These are phyloP conservation scores for Onychomys arenicola DNA, from an alignment of 2,797 vertebrate genomes.

Conservation along the genomic window DNA sequence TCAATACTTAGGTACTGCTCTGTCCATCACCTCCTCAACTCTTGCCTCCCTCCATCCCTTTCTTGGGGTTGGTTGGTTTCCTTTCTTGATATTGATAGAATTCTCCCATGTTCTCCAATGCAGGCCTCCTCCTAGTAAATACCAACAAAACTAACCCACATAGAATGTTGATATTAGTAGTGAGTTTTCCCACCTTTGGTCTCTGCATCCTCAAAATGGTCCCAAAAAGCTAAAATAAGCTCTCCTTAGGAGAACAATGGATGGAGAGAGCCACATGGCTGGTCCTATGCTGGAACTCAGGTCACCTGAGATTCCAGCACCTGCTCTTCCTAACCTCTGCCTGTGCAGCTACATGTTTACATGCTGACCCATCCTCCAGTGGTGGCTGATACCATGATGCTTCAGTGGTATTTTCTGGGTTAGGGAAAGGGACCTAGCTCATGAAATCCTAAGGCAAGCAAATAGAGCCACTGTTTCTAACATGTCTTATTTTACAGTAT, in stretches of 20 bases:
- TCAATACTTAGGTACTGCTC: not conserved
- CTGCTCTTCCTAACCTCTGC: not conserved
- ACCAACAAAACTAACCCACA: not conserved
- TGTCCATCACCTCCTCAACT: not conserved
- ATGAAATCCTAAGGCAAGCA: not conserved
- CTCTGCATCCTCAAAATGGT: not conserved
- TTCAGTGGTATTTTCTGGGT: not conserved
- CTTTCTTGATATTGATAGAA: not conserved
- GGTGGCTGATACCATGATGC: not conserved
- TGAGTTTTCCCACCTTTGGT: not conserved
- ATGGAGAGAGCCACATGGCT: not conserved
- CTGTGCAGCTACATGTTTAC: not conserved
- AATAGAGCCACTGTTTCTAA: not conserved
- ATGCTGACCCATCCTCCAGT: not conserved
- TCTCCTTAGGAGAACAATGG: not conserved
- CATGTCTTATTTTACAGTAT: not conserved
- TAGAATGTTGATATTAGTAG: not conserved
- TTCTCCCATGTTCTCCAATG: not conserved
- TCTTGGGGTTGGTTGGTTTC: not conserved
- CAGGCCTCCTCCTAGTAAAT: not conserved
- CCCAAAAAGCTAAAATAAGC: not conserved
- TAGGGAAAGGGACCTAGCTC: not conserved
- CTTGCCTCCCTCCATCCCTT: not conserved
- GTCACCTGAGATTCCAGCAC: rapidly evolving
- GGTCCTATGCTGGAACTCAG: not conserved